Evolutionary conservation across 2,113 vertebrate species (phyloP), one percentile per base, ranked within the genome.

Genomic region (Microcebus griseorufus): DNA sequence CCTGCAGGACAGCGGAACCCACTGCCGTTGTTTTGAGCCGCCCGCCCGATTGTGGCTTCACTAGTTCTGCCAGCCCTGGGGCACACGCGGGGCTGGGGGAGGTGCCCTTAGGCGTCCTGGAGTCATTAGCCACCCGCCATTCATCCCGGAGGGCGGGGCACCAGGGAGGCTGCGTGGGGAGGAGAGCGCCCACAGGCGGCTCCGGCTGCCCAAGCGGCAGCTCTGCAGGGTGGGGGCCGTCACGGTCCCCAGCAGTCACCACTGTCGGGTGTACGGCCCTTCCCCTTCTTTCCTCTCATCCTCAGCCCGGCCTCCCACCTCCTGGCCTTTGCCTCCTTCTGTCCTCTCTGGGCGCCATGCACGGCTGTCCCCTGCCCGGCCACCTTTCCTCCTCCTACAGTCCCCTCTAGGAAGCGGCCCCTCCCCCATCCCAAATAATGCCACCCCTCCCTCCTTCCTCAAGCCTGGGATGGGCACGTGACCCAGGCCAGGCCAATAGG

Each of bases 71-170:
- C 53, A 4, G 45, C 58, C 23, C 32, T 5, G 23, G 65, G 23
- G 45, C 8, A 32, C 32, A 17, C 0, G 9, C 53, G 9, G 80
- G 39, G 45, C 2, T 0, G 4, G 0, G 11, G 79, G 69, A 18
- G 0, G 5, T 2, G 29, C 17, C 13, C 5, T 14, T 23, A 22
- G 1, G 0, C 25, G 5, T 4, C 1, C n/a, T 14, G 58, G 6
- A 10, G 20, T 13, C 34, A 13, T 17, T 20, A 9, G 1, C 9
- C 16, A 1, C 4, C 32, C 7, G 45, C 9, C 45, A 45, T 45
- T 45, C 45, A 45, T 48, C 69, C 16, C 8, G 81, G 42, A 27
- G 5, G 10, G 39, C 39, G 53, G 34, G 62, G 45, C 42, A 9
- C 10, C 62, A 3, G 20, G 81, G 10, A 64, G 75, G 13, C 75